These are phyloP conservation scores for Uropsilus gracilis DNA, from an alignment of 2,113 vertebrate genomes.

Conservation along the genomic window DNA sequence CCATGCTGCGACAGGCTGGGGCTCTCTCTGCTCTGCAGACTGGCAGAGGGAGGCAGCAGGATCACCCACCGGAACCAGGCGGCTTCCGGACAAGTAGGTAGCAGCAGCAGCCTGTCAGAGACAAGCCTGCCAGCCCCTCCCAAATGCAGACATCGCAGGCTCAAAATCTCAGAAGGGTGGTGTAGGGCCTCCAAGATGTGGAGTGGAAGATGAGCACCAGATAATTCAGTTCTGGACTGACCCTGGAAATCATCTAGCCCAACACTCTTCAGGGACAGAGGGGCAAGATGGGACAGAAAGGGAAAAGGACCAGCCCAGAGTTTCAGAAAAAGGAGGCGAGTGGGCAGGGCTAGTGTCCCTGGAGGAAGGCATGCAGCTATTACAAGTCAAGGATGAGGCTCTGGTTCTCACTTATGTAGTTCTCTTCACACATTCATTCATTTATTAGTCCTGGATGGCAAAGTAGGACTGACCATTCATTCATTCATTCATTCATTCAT, in stretches of 20 bases:
- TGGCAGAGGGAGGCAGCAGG: not conserved
- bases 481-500: not conserved
- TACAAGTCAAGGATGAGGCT: not conserved
- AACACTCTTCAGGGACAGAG: not conserved
- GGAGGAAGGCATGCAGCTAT: not conserved
- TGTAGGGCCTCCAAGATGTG: not conserved
- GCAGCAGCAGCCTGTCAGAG: not conserved
- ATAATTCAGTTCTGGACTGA: not conserved
- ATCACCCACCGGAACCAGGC: not conserved
- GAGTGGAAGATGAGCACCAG: not conserved
- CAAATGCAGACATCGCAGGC: not conserved
- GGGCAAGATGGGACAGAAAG: not conserved
- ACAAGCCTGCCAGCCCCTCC: not conserved
- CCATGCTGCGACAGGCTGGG: not conserved
- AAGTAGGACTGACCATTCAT: not conserved
- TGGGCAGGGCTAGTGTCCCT: not conserved
- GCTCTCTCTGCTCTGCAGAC: not conserved
- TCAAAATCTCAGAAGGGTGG: not conserved
- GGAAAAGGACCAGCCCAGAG: not conserved
- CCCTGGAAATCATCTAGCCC: not conserved
- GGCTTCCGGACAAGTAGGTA: not conserved
- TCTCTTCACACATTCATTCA: not conserved
- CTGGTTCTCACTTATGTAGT: not conserved
- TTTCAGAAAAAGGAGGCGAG: not conserved
- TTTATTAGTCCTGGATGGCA: not conserved